Evolutionary conservation across 2,888 invertebrate genomes (phyloP).

Genomic region (Hypsopygia costalis): DNA sequence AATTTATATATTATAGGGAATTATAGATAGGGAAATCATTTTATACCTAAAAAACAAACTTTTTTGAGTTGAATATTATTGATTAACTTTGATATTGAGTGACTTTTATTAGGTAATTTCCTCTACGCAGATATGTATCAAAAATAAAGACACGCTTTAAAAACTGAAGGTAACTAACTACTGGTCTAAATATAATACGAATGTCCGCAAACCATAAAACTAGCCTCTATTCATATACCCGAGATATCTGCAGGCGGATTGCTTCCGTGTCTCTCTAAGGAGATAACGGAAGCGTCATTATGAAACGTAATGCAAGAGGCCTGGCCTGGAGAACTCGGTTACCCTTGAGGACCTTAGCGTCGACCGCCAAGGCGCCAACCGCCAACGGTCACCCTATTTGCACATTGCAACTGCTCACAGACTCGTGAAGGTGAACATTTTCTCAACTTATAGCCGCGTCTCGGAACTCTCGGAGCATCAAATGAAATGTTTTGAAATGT

Average conservation of each 20-base stretch:
- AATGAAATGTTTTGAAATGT: conserved; percentile 23
- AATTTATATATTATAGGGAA: too few species aligned
- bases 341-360: conserved; percentile 35
- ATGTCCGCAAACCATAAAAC: not conserved
- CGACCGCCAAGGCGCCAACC: conserved; percentile 10
- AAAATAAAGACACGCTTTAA: too few species aligned
- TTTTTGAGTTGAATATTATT: too few species aligned
- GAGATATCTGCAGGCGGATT: not conserved
- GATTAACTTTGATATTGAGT: too few species aligned
- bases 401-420: too few species aligned
- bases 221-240: not conserved
- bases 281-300: conserved; percentile 49
- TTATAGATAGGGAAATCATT: too few species aligned
- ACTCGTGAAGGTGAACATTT: too few species aligned
- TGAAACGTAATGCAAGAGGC: conserved; percentile 33
- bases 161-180: not conserved
- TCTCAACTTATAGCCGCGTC: too few species aligned
- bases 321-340: conserved; percentile 27
- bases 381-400: too few species aligned
- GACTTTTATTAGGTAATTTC: too few species aligned
- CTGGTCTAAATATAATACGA: not conserved
- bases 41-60: too few species aligned
- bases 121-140: too few species aligned
- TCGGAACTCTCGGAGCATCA: conserved; percentile 12
- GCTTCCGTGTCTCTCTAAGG: conserved; percentile 37